Conservation (phyloP, 2,797 vertebrate species). For the Rhinogobio ventralis region DNA sequence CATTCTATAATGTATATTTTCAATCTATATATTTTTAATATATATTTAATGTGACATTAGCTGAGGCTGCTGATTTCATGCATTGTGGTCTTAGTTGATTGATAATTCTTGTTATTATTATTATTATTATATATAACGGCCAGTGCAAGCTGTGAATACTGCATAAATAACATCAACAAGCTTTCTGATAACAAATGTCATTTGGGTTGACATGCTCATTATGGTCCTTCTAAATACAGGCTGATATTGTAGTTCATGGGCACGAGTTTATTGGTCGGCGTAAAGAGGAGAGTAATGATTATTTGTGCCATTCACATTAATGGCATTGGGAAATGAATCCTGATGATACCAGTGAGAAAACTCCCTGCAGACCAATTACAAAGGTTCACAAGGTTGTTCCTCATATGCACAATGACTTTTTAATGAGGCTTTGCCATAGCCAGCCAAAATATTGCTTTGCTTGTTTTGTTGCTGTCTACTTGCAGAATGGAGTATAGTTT, state of each 20-base stretch:
- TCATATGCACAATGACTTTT: slow-evolving; percentile 82
- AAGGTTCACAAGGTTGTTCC: slow-evolving; percentile 80
- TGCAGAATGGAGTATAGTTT: slow-evolving; percentile 75
- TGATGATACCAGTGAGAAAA: slow-evolving; percentile 68
- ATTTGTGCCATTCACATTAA: slow-evolving; percentile 53
- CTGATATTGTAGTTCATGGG: slow-evolving; percentile 41
- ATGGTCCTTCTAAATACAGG: slow-evolving; percentile 34
- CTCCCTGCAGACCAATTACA: slow-evolving; percentile 78
- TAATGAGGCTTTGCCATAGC: slow-evolving; percentile 81
- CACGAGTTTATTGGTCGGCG: slow-evolving; percentile 43
- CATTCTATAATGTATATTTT: neutral
- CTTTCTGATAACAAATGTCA: slow-evolving; percentile 39
- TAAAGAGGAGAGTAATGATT: slow-evolving; percentile 58
- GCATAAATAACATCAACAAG: slow-evolving; percentile 15
- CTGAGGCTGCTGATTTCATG: neutral
- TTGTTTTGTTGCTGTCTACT: slow-evolving; percentile 79
- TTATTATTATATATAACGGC: neutral
- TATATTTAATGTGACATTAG: neutral
- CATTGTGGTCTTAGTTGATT: neutral
- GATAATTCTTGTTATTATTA: neutral
- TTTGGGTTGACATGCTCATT: slow-evolving; percentile 37
- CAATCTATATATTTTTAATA: neutral
- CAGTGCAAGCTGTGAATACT: slow-evolving; percentile 13
- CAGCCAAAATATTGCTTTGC: slow-evolving; percentile 75
- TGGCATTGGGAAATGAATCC: slow-evolving; percentile 61